phyloP scores from a whole-genome alignment of 2,888 invertebrate species.

The Caenorhabditis afra region DNA sequence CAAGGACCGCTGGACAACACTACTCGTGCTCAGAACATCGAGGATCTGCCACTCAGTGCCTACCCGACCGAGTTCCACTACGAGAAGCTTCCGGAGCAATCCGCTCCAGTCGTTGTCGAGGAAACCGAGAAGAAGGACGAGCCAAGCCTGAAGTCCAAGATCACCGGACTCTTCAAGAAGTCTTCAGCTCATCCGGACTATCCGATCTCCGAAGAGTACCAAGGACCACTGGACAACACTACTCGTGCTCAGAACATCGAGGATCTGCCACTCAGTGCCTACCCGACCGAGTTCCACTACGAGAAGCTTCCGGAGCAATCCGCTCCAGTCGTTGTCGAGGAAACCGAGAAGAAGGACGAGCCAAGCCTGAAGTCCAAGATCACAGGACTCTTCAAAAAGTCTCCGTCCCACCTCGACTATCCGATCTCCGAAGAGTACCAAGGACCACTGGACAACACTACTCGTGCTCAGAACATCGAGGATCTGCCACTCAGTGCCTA shows the following conservation, averaged over 20 bases:
- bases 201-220: constrained; percentile 61
- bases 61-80: constrained; percentile 39
- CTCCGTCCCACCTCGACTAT: constrained; percentile 35
- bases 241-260: constrained; percentile 57
- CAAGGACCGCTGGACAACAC: constrained; percentile 51
- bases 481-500: constrained; percentile 24
- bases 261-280: constrained; percentile 63
- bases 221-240: constrained; percentile 61
- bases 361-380: constrained; percentile 57
- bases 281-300: constrained; percentile 52
- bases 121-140: constrained; percentile 60
- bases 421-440: constrained; percentile 23
- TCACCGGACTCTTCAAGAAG: constrained; percentile 59
- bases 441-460: constrained; percentile 26
- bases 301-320: constrained; percentile 34
- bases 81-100: constrained; percentile 31
- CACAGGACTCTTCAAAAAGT: constrained; percentile 38
- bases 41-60: constrained; percentile 52
- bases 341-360: constrained; percentile 47
- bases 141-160: constrained; percentile 61
- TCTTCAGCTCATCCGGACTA: constrained; percentile 64
- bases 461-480: constrained; percentile 13
- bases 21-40: constrained; percentile 41
- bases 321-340: constrained; percentile 30
- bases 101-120: constrained; percentile 23